Conservation (phyloP, 2,888 invertebrate species). For the Drosophila mayaguana region DNA sequence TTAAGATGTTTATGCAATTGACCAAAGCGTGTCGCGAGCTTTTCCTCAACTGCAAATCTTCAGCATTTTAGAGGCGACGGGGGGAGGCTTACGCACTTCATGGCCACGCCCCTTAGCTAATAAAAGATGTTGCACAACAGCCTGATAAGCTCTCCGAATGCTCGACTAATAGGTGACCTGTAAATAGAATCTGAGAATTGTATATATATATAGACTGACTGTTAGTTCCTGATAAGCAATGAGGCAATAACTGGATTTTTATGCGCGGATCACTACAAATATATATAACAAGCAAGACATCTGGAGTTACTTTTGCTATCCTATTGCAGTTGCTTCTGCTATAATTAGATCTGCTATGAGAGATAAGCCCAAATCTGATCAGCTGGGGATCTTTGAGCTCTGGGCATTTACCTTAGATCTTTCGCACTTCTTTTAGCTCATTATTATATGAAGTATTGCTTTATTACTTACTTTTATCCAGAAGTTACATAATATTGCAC, state of each 20-base stretch:
- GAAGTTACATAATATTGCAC: not conserved
- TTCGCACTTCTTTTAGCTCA: not conserved
- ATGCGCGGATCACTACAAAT: too few relatives aligned
- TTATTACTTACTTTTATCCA: not conserved
- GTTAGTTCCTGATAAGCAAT: not conserved
- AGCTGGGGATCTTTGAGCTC: not conserved
- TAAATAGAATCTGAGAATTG: not conserved
- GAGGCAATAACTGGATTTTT: too few relatives aligned
- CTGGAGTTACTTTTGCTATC: not conserved
- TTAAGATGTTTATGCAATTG: slow-evolving; percentile 20
- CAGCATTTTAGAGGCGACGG: too few relatives aligned
- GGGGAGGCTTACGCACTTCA: not conserved
- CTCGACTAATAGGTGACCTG: not conserved
- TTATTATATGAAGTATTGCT: too few relatives aligned
- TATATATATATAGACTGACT: too few relatives aligned
- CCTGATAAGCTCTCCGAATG: not conserved
- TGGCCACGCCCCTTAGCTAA: slow-evolving; percentile 1
- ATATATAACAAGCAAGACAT: too few relatives aligned
- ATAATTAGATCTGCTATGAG: too few relatives aligned
- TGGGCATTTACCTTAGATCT: not conserved
- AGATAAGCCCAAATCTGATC: not conserved
- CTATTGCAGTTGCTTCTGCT: not conserved
- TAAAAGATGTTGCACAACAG: not conserved
- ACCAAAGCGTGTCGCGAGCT: not conserved
- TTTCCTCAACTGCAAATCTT: not conserved